Base-by-base conservation (phyloP, 2,797 vertebrate species). In the Enteromius paludinosus region DNA sequence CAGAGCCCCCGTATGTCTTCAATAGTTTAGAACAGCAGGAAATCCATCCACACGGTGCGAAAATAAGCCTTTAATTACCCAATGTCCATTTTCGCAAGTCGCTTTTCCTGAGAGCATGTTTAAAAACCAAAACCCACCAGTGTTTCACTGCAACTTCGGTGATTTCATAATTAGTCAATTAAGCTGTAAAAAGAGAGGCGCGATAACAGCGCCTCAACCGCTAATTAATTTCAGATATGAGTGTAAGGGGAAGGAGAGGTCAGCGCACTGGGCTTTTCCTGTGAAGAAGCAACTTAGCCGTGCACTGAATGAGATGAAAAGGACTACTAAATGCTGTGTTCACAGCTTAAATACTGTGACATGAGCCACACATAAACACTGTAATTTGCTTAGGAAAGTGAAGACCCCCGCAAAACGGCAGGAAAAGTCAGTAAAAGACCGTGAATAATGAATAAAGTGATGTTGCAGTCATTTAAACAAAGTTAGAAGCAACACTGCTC, bases 121-220 rank as follows among this genome's bases (percentile, higher is more conserved):
- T 64, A 64, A 43, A 59, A 72, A 78, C 68, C 25, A 43, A 65
- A 72, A 82, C 45, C 75, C 49, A 38, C 35, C 41, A n/a, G 59
- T 47, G 49, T 30, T 82, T 35, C 23, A 69, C 33, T 74, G 61
- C 49, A 75, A 75, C 73, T 68, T 76, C 11, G 28, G n/a, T 85
- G 84, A 79, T 79, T 85, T 82, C 61, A 59, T 83, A 85, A 85
- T 85, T 79, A 82, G 80, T 79, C 80, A 82, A 85, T 78, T 78
- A 85, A 56, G 80, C 80, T 69, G 84, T 78, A 74, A 78, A 85
- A 78, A 83, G 68, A 64, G 71, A 72, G 77, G 52, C 20, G 3
- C 45, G 79, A 81, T 70, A 64, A 59, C 38, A 28, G 33, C 0
- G 43, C 45, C 68, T 81, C 65, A 72, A 68, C 61, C 6, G 1